These are phyloP conservation scores for Hyposoter didymator DNA, from an alignment of 2,888 invertebrate genomes.

Conservation along the genomic window DNA sequence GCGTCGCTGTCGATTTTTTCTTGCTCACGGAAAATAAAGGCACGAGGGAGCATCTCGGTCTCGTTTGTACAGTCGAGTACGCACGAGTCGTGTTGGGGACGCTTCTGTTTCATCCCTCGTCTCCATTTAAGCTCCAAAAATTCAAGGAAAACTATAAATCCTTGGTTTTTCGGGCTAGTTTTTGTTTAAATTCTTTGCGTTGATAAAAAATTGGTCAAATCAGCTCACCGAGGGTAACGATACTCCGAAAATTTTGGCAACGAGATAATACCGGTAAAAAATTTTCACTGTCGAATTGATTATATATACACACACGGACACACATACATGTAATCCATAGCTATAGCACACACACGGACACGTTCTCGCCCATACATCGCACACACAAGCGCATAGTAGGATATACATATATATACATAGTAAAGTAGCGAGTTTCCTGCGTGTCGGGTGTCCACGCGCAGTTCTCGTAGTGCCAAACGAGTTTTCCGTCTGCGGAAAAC, in stretches of 20 bases:
- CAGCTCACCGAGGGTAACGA: slow-evolving; percentile 13
- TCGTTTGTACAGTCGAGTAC: not conserved
- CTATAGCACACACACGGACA: slow-evolving; percentile 8
- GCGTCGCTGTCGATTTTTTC: slow-evolving; percentile 14
- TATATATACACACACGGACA: slow-evolving; percentile 17
- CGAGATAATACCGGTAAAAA: slow-evolving; percentile 50
- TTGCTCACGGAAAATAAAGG: not conserved
- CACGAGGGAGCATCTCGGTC: not conserved
- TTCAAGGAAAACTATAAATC: not conserved
- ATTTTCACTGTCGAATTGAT: slow-evolving; percentile 35
- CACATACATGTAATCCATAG: slow-evolving; percentile 9
- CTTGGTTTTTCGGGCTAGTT: slow-evolving; percentile 1
- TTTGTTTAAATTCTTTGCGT: not conserved
- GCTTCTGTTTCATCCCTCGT: slow-evolving; percentile 33
- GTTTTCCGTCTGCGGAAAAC: slow-evolving; percentile 58
- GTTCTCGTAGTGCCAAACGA: slow-evolving; percentile 65
- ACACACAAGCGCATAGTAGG: slow-evolving; percentile 8
- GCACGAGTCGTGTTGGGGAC: slow-evolving; percentile 31
- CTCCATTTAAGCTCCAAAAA: slow-evolving; percentile 13
- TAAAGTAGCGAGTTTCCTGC: slow-evolving; percentile 58
- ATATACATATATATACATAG: slow-evolving; percentile 36
- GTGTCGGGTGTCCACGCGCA: slow-evolving; percentile 67
- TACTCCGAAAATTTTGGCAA: slow-evolving; percentile 11
- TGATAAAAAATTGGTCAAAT: not conserved
- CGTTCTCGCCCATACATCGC: slow-evolving; percentile 6